Percentiles rank a stretch among this genome's conserved stretches.
phyloP scores from a whole-genome alignment of 2,797 vertebrate genomes.

The Poeciliopsis turneri region DNA sequence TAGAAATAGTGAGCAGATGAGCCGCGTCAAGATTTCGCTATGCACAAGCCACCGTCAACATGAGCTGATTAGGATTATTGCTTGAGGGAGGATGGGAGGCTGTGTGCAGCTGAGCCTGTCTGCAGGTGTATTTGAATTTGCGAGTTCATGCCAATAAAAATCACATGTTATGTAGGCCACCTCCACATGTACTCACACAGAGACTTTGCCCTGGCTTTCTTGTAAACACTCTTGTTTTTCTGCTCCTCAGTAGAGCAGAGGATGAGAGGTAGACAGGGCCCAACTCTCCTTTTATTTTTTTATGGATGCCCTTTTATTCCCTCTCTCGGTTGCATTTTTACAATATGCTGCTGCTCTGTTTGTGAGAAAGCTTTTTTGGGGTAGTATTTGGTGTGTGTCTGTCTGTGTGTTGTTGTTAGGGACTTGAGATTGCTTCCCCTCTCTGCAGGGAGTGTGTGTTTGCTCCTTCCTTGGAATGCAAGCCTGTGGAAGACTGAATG shows the following conservation, averaged over 20 bases:
- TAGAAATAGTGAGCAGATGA: conserved; percentile 19
- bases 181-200: conserved; percentile 51
- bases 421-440: conserved; percentile 70
- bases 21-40: conserved; percentile 11
- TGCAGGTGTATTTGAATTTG: conserved; percentile 7
- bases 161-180: conserved; percentile 26
- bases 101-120: conserved; percentile 19
- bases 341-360: conserved; percentile 36
- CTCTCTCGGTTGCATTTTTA: conserved; percentile 30
- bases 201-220: conserved; percentile 68
- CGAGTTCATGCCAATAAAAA: conserved; percentile 36
- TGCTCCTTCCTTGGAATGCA: conserved; percentile 71
- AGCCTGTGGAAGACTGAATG: conserved; percentile 71
- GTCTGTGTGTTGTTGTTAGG: conserved; percentile 35
- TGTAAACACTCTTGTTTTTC: conserved; percentile 66
- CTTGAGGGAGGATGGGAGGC: conserved; percentile 15
- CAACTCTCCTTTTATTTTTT: conserved; percentile 7
- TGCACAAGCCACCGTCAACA: not conserved
- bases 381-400: conserved; percentile 35
- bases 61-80: conserved; percentile 7
- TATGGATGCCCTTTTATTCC: conserved; percentile 24
- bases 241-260: conserved; percentile 25
- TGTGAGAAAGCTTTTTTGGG: conserved; percentile 25
- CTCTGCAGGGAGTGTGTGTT: conserved; percentile 71
- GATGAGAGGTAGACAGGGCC: conserved; percentile 34